A percentile compares a stretch with the other conserved stretches of the same genome.
Conservation (phyloP, 1,140 invertebrate species). For the Cryptotermes secundus region DNA sequence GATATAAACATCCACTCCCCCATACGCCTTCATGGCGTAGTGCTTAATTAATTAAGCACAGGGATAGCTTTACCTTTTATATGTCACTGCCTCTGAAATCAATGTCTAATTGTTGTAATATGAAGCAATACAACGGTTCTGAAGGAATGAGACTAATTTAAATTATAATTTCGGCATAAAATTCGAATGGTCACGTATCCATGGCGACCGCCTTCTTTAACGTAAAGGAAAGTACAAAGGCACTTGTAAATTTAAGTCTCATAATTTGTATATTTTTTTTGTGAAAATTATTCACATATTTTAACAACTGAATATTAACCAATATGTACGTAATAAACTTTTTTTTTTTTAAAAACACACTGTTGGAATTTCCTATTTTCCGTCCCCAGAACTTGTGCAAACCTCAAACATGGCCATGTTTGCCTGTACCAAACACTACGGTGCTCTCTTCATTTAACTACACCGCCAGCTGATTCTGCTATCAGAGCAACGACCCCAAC, state of each 20-base stretch:
- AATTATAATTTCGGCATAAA: too few species aligned
- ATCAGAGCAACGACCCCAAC: neutral
- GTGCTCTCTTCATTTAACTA: neutral
- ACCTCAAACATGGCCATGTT: neutral
- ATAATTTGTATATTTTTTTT: neutral
- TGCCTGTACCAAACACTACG: neutral
- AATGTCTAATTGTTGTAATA: too few species aligned
- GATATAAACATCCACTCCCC: too few species aligned
- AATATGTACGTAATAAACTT: neutral
- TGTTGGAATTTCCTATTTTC: neutral
- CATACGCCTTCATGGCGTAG: too few species aligned
- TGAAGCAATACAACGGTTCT: too few species aligned
- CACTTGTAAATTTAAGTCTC: neutral
- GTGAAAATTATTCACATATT: neutral
- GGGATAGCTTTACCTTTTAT: too few species aligned
- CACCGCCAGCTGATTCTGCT: neutral
- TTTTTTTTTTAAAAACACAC: neutral
- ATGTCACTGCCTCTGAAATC: too few species aligned
- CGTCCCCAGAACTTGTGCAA: neutral
- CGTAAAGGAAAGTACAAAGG: too few species aligned
- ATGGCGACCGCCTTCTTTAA: too few species aligned
- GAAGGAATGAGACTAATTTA: too few species aligned
- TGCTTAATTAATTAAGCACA: too few species aligned
- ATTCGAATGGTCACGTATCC: too few species aligned
- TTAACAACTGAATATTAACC: neutral